Conservation (phyloP, 2,797 vertebrate species). For the Labroides dimidiatus region DNA sequence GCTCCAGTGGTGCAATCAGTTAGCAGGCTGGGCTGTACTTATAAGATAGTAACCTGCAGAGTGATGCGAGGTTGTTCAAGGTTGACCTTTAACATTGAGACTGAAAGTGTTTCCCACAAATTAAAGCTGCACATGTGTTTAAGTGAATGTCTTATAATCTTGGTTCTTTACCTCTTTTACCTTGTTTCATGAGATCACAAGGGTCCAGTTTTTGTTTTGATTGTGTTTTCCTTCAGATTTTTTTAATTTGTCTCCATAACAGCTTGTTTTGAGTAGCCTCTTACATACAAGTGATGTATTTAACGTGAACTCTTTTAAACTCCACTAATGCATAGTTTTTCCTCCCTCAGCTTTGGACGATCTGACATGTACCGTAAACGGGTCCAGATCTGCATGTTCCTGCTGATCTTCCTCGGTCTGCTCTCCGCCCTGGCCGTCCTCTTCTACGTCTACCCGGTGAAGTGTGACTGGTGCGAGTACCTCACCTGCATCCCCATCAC, state of each 20-base stretch:
- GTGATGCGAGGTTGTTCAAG: slow-evolving; percentile 31
- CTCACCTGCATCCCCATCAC: slow-evolving; percentile 99
- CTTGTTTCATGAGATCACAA: too few relatives aligned
- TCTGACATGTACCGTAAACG: slow-evolving; percentile 96
- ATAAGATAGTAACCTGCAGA: slow-evolving; percentile 21
- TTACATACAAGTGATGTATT: too few relatives aligned
- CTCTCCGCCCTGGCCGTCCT: slow-evolving; percentile 91
- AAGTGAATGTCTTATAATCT: too few relatives aligned
- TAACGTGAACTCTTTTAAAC: too few relatives aligned
- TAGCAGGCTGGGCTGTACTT: slow-evolving; percentile 16
- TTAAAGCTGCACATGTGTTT: too few relatives aligned
- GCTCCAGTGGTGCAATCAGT: slow-evolving; percentile 17
- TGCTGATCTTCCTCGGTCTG: slow-evolving; percentile 91
- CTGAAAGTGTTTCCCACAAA: too few relatives aligned
- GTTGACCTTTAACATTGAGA: slow-evolving; percentile 37
- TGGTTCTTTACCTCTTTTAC: too few relatives aligned
- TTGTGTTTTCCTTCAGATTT: too few relatives aligned
- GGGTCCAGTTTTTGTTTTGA: too few relatives aligned
- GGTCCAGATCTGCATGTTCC: slow-evolving; percentile 93
- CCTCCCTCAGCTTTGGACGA: slow-evolving; percentile 87
- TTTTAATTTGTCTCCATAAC: too few relatives aligned
- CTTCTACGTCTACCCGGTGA: slow-evolving; percentile 95
- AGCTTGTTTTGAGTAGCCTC: too few relatives aligned
- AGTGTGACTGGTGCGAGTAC: slow-evolving; percentile 96
- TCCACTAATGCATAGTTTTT: not conserved